Base-by-base conservation (phyloP, 2,888 invertebrate genomes). In the Drosophila nr. medialis region DNA sequence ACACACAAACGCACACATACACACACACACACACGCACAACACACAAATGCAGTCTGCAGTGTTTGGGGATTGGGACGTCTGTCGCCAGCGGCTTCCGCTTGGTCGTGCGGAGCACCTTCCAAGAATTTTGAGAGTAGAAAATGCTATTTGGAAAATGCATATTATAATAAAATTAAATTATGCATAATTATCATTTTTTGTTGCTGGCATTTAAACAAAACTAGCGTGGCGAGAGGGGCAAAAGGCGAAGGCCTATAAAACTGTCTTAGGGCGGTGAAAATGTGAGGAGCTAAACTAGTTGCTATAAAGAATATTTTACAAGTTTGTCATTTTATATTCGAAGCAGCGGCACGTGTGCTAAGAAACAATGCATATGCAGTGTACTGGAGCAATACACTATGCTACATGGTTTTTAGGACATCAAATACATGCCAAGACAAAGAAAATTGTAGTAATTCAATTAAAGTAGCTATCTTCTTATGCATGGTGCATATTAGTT, bases 41-140 rank as follows among this genome's bases (percentile, higher is more conserved):
- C 32, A 30, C 24, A 21, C 58, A 21, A 24, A 56, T 60, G 51
- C 49, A 59, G 45, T 58, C 55, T 30, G 32, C 27, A 24, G 45
- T 24, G 51, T 29, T 51, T 51, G 50, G 64, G 58, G 64, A 40
- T 27, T 30, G 51, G 48, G 77, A 30, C 63, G 83, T 69, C 70
- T 90, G 86, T 75, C 90, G 86, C 90, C 89, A 70, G 54, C 69
- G 86, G 83, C 89, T 87, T 90, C 91, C 91, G 88, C 76, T 72
- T 45, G 49, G 62, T 42, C 63, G 53, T 48, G 38, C 55, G 62
- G 64, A 53, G 58, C 66, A 55, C 30, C 68, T 77, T 81, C 81
- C 69, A 84, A 81, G 85, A 84, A 81, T 67, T 72, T 50, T 40
- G 68, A 81, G 73, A 61, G 53, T 55, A 32, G 51, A 67, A 66